Evolutionary conservation across 2,797 vertebrate genomes (phyloP).

Genomic region (Tragelaphus oryx): DNA sequence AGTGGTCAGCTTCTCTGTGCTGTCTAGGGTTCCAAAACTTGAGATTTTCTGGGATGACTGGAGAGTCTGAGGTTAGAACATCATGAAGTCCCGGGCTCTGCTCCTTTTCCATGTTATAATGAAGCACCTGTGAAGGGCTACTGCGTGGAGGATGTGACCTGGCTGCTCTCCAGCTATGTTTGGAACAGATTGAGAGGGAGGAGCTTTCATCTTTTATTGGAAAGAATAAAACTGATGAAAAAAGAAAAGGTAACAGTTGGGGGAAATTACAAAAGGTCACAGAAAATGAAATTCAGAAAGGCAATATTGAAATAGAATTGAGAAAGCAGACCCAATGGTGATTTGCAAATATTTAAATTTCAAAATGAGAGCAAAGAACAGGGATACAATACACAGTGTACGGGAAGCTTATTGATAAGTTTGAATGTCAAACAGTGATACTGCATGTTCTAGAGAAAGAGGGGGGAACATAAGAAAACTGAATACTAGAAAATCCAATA

Average conservation of each 20-base stretch:
- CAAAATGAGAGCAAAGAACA: slow-evolving; percentile 41
- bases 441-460: background rate
- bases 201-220: background rate
- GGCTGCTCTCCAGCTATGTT: background rate
- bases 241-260: background rate
- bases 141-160: background rate
- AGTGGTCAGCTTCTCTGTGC: background rate
- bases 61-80: background rate
- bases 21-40: background rate
- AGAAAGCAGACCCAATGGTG: background rate
- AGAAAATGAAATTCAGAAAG: slow-evolving; percentile 4
- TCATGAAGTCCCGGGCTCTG: background rate
- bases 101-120: background rate
- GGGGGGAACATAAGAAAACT: background rate
- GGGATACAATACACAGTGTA: background rate
- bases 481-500: background rate
- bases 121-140: background rate
- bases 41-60: background rate
- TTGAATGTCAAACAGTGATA: background rate
- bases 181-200: background rate
- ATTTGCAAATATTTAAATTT: slow-evolving; percentile 34
- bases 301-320: background rate
- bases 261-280: background rate
- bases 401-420: background rate
- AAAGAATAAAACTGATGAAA: background rate